A percentile compares a stretch with the other conserved stretches of the same genome.
Evolutionary conservation across 2,888 invertebrate species (phyloP).

Genomic region (Plemyria rubiginata): DNA sequence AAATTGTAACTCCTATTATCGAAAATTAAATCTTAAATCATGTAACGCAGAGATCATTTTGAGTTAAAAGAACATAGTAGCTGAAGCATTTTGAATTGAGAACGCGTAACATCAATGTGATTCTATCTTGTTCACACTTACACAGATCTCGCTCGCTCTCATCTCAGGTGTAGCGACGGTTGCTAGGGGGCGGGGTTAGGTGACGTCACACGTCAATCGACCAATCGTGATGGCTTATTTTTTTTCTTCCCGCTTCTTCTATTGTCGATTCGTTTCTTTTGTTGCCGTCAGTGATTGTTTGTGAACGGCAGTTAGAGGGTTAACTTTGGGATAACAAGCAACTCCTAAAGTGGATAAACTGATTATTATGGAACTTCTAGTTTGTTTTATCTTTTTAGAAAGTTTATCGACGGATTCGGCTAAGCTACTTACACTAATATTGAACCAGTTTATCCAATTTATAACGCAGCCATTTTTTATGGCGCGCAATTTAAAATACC

Average conservation of each 20-base stretch:
- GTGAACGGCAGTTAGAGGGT: conserved; percentile 49
- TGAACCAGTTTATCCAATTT: not conserved
- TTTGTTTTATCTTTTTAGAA: conserved; percentile 32
- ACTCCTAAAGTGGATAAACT: conserved; percentile 49
- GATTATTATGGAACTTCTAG: conserved; percentile 46
- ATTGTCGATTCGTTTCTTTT: conserved; percentile 72
- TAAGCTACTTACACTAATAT: not conserved
- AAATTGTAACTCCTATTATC: conserved; percentile 22
- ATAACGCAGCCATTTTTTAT: not conserved
- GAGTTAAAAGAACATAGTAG: not conserved
- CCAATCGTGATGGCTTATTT: conserved; percentile 68
- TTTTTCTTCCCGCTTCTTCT: conserved; percentile 65
- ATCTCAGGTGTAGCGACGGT: conserved; percentile 82
- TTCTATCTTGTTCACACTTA: conserved; percentile 67
- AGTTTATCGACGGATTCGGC: not conserved
- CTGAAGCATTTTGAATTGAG: conserved; percentile 43
- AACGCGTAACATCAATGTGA: conserved; percentile 56
- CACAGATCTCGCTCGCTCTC: conserved; percentile 68
- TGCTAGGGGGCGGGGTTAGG: conserved; percentile 79
- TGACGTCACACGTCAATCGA: conserved; percentile 74
- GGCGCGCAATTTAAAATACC: too few species aligned
- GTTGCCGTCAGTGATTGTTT: conserved; percentile 64
- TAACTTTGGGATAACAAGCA: conserved; percentile 66
- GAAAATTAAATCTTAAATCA: conserved; percentile 39
- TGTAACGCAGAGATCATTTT: conserved; percentile 23